Base-by-base conservation (phyloP, 2,888 invertebrate genomes). In the Phyto melanocephala region DNA sequence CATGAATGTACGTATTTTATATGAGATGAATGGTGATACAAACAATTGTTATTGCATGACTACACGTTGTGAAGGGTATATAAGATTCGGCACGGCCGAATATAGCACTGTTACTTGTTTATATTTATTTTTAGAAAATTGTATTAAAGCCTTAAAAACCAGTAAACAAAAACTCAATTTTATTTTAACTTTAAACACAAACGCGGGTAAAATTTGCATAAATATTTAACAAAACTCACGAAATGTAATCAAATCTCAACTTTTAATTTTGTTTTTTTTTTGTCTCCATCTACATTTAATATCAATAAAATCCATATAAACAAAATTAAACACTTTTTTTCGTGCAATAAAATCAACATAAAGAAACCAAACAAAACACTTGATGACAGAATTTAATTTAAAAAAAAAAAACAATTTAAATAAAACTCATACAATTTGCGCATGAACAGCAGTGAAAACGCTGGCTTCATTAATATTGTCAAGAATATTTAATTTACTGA, bases 401-500 rank as follows among this genome's bases (percentile, higher is more conserved):
- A 56, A 35, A 28, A 11, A 28, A 33, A 8, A 54, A 54, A 54
- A 52, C 15, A 35, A 28, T 28, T 28, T 28, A 28, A 28, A 22
- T n/a, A 8, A 50, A 35, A 42, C 15, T 24, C n/a, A 28, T 11
- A 76, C 24, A 68, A 60, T 76, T 67, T 76, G 76, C 76, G 76
- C 76, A 76, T 76, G 76, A 67, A 47, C 63, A 76, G 50, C 22
- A 22, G 7, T 13, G 28, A 5, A 5, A 40, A n/a, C n/a, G 40
- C 60, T 60, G 8, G 60, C 60, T 60, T 52, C 33, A 56, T 47
- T 47, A 47, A 50, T 17, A 67, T 11, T n/a, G 22, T 37, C 13
- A 24, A 67, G 67, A 76, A 76, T 67, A 47, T 58, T 75, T 75
- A 65, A 67, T 76, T 65, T 56, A 56, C 33, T 5, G 28, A 28